phyloP scores from a whole-genome alignment of 53 echinoderm and acorn worm species.

The Echinarachnius parma region DNA sequence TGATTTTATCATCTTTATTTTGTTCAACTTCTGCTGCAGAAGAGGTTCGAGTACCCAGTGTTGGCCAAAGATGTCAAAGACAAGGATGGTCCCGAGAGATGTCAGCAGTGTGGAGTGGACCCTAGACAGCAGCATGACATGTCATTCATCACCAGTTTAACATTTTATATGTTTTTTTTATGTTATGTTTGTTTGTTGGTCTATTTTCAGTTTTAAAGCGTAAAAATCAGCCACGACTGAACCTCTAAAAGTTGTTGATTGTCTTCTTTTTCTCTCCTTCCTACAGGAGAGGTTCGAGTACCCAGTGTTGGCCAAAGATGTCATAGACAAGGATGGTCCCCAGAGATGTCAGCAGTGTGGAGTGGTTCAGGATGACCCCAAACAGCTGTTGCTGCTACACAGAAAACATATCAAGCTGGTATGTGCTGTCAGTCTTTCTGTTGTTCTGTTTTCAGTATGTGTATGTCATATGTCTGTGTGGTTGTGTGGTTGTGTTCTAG shows the following conservation, averaged over 20 bases:
- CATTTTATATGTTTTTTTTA: too few relatives aligned
- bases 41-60: slow-evolving; percentile 26
- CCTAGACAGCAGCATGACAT: too few relatives aligned
- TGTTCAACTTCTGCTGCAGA: too few relatives aligned
- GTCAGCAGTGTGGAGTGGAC: slow-evolving; percentile 20
- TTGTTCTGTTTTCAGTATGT: neutral
- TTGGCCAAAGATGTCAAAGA: slow-evolving; percentile 11
- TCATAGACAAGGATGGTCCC: slow-evolving; percentile 13
- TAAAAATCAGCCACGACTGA: neutral
- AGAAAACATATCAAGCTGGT: slow-evolving; percentile 10
- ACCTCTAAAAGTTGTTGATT: neutral
- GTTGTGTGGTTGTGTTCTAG: too few relatives aligned
- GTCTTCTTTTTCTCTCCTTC: too few relatives aligned
- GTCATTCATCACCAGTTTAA: too few relatives aligned
- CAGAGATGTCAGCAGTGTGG: slow-evolving; percentile 29
- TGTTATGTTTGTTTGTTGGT: neutral
- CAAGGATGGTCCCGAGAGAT: slow-evolving; percentile 19
- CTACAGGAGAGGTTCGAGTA: slow-evolving; percentile 31
- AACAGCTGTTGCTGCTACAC: slow-evolving; percentile 4
- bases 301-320: slow-evolving; percentile 18
- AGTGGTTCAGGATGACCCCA: slow-evolving; percentile 1
- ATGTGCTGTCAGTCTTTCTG: neutral
- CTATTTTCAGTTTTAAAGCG: neutral
- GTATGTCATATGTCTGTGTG: too few relatives aligned
- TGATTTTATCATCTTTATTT: too few relatives aligned